Evolutionary conservation across 1,140 invertebrate species (phyloP).

Genomic region (Drosophila bocqueti): DNA sequence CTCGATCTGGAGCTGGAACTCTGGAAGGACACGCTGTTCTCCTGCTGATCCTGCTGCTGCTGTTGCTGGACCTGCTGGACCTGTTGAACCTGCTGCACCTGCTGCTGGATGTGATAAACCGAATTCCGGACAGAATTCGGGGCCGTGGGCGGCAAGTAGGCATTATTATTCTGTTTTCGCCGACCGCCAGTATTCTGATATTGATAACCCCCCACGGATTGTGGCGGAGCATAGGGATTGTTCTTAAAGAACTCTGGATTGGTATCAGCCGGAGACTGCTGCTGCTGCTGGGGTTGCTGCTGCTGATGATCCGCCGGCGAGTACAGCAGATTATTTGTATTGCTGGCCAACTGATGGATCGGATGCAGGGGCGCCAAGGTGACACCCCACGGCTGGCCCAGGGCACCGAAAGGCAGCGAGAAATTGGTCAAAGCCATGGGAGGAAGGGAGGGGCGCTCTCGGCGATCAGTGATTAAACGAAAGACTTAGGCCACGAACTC

Average conservation of each 20-base stretch:
- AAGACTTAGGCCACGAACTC: constrained; percentile 76
- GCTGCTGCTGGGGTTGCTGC: constrained; percentile 65
- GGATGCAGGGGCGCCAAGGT: constrained; percentile 81
- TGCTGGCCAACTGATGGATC: constrained; percentile 79
- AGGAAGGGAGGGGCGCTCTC: constrained; percentile 1
- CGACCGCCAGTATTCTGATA: constrained; percentile 43
- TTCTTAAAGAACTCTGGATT: constrained; percentile 40
- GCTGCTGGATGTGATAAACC: constrained; percentile 62
- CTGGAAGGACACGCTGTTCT: constrained; percentile 66
- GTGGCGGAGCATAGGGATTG: constrained; percentile 36
- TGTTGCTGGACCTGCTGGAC: constrained; percentile 62
- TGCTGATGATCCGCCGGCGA: constrained; percentile 80
- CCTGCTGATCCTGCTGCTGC: constrained; percentile 55
- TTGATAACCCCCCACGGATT: constrained; percentile 57
- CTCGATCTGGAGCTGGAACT: constrained; percentile 54
- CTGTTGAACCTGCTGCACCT: constrained; percentile 57
- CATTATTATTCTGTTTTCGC: constrained; percentile 68
- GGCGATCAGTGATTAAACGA: constrained; percentile 41
- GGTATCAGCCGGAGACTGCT: constrained; percentile 25
- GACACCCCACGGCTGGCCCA: constrained; percentile 76
- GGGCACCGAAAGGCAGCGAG: constrained; percentile 78
- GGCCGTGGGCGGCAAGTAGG: constrained; percentile 76
- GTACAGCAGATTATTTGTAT: constrained; percentile 84
- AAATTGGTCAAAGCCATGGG: constrained; percentile 82
- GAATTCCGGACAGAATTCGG: constrained; percentile 60